Percentiles rank a stretch among this genome's conserved stretches.
Evolutionary conservation across 2,888 invertebrate species (phyloP).

Genomic region (Ophion ventricosus): DNA sequence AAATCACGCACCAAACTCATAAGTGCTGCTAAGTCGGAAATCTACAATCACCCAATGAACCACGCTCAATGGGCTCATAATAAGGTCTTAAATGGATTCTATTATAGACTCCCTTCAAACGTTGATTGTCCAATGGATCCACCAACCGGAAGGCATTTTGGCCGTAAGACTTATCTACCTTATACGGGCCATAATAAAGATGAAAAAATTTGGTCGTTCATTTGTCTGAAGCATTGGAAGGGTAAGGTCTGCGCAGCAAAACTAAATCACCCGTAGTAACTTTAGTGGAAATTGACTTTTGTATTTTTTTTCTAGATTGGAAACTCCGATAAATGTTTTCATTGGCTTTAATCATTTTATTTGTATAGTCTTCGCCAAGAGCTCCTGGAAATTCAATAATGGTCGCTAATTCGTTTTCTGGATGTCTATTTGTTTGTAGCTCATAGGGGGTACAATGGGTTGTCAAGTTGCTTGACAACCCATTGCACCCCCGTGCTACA

Average conservation of each 20-base stretch:
- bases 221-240: slow-evolving; percentile 32
- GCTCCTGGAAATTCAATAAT: neutral
- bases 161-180: neutral
- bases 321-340: no score
- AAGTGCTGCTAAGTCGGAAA: no score
- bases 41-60: no score
- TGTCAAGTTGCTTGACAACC: no score
- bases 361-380: no score
- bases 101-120: slow-evolving; percentile 8
- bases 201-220: slow-evolving; percentile 41
- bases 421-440: neutral
- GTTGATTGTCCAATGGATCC: neutral
- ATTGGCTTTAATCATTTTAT: no score
- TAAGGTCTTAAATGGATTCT: neutral
- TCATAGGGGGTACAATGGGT: neutral
- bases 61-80: neutral
- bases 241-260: slow-evolving; percentile 25
- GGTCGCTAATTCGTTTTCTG: neutral
- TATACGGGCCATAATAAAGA: slow-evolving; percentile 33
- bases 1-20: no score
- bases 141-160: slow-evolving; percentile 9
- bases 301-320: no score
- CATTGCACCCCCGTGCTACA: neutral
- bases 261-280: slow-evolving; percentile 34
- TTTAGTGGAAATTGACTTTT: neutral